These are phyloP conservation scores for Styela clava DNA, from an alignment of 23 tunicate genomes.

Conservation along the genomic window DNA sequence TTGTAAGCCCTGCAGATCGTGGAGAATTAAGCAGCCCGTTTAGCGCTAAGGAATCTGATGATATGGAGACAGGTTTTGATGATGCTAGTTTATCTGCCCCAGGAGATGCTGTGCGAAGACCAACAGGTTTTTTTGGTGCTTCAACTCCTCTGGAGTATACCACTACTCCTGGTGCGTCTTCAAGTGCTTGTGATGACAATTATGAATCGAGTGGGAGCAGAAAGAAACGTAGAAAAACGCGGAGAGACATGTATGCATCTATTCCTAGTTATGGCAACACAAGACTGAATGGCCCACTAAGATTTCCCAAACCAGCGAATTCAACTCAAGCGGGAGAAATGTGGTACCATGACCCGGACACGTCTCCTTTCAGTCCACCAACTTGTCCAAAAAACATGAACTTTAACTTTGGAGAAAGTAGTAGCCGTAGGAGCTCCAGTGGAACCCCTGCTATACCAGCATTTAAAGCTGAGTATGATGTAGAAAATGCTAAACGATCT, in stretches of 20 bases:
- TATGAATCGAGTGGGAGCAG: slow-evolving; percentile 56
- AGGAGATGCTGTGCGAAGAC: slow-evolving; percentile 22
- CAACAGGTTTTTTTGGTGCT: slow-evolving; percentile 25
- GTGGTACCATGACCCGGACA: slow-evolving; percentile 53
- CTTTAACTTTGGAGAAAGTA: slow-evolving; percentile 4
- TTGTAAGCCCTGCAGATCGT: slow-evolving; percentile 57
- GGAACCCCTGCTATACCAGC: not conserved
- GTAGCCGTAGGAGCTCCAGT: not conserved
- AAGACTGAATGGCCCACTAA: not conserved
- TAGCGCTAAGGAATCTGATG: slow-evolving; percentile 94
- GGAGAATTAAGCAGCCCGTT: slow-evolving; percentile 79
- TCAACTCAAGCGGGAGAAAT: slow-evolving; percentile 12
- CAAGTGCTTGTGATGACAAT: slow-evolving; percentile 70
- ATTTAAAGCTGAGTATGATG: not conserved
- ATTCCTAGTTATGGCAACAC: not conserved
- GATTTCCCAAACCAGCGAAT: slow-evolving; percentile 67
- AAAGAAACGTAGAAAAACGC: slow-evolving; percentile 59
- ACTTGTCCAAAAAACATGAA: slow-evolving; percentile 3
- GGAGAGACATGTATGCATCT: slow-evolving; percentile 29
- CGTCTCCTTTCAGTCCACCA: slow-evolving; percentile 33
- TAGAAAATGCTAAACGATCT: slow-evolving; percentile 15
- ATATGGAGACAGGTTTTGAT: slow-evolving; percentile 43
- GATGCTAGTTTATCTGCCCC: slow-evolving; percentile 37
- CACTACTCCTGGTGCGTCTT: slow-evolving; percentile 79
- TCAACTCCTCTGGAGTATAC: slow-evolving; percentile 43